These are phyloP conservation scores for Spilarctia lutea DNA, from an alignment of 2,888 invertebrate species.

Conservation along the genomic window DNA sequence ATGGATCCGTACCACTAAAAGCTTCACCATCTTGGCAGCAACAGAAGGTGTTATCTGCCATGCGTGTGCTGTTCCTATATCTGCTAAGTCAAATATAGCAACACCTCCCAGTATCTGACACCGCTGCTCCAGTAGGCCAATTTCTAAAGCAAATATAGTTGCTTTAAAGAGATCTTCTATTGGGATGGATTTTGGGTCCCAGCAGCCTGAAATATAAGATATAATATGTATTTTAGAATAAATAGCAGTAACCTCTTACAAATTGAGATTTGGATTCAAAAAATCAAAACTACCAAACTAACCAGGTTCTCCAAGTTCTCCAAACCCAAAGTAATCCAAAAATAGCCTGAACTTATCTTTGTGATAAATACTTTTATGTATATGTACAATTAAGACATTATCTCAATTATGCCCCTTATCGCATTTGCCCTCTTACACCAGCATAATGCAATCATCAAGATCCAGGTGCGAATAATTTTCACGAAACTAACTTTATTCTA, in stretches of 20 bases:
- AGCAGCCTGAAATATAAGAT: constrained; percentile 86
- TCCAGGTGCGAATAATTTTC: too few species aligned
- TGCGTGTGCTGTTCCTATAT: constrained; percentile 90
- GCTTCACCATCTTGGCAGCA: constrained; percentile 89
- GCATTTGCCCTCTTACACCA: too few species aligned
- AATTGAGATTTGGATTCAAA: neutral
- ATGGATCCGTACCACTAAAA: constrained; percentile 89
- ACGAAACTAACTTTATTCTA: too few species aligned
- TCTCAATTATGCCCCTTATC: too few species aligned
- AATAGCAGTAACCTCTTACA: neutral
- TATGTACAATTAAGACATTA: too few species aligned
- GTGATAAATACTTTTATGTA: neutral
- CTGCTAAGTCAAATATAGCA: constrained; percentile 91
- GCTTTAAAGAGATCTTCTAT: constrained; percentile 91
- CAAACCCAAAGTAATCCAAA: neutral
- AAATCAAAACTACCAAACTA: neutral
- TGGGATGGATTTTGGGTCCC: constrained; percentile 89
- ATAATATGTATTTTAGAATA: neutral
- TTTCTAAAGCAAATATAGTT: constrained; percentile 89
- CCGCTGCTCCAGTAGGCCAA: constrained; percentile 91
- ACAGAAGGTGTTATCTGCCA: constrained; percentile 91
- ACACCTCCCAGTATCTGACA: constrained; percentile 93
- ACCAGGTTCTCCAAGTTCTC: too few species aligned
- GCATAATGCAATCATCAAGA: too few species aligned
- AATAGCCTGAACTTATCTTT: neutral